Percentiles rank a stretch among this genome's conserved stretches.
phyloP scores from a whole-genome alignment of 2,888 invertebrate genomes.

The Trissoscelio sp. region DNA sequence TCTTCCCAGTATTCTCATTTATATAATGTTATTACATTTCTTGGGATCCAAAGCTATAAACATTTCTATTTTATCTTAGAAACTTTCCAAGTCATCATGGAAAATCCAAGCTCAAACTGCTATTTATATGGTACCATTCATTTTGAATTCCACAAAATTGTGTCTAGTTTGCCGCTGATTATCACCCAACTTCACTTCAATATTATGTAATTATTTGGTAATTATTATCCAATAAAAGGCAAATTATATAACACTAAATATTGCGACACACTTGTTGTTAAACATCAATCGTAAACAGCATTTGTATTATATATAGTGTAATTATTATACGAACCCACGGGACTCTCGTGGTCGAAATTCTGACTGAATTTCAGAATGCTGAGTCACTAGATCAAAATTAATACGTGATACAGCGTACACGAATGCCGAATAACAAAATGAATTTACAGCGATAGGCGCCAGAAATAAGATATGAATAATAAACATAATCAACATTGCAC shows the following conservation, averaged over 20 bases:
- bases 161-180: background rate
- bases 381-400: conserved; percentile 53
- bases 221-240: conserved; percentile 19
- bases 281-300: conserved; percentile 17
- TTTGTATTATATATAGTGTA: conserved; percentile 36
- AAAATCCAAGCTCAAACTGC: background rate
- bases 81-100: conserved; percentile 3
- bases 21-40: background rate
- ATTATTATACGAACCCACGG: conserved; percentile 4
- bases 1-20: no score
- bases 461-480: conserved; percentile 48
- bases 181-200: background rate
- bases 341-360: conserved; percentile 22
- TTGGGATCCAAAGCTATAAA: background rate
- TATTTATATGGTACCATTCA: conserved; percentile 7
- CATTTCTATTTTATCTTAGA: conserved; percentile 5
- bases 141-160: background rate
- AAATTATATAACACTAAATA: conserved; percentile 35
- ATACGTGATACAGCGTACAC: conserved; percentile 26
- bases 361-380: conserved; percentile 45
- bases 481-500: conserved; percentile 12
- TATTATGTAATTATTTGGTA: conserved; percentile 25
- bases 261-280: conserved; percentile 17
- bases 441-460: conserved; percentile 38
- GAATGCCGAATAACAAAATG: conserved; percentile 26